phyloP scores from a whole-genome alignment of 2,113 vertebrate genomes.

The Tyrannus savana region DNA sequence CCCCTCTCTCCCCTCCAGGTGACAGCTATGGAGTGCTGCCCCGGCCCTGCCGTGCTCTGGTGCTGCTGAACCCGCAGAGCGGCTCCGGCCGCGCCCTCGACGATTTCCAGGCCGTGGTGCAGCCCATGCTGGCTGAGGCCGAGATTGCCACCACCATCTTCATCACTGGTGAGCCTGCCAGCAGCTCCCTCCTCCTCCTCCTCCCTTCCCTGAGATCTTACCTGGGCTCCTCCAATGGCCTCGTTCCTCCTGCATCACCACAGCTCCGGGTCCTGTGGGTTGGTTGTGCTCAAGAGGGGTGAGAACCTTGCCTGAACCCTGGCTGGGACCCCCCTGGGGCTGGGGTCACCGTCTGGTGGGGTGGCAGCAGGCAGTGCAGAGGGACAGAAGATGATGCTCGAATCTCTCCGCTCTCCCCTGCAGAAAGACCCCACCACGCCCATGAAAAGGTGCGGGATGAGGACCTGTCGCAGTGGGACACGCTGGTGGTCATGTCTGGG shows the following conservation, averaged over 20 bases:
- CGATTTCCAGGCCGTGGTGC: slow-evolving; percentile 43
- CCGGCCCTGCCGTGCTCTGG: slow-evolving; percentile 11
- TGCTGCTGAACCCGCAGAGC: slow-evolving; percentile 54
- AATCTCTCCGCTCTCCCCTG: fast-evolving
- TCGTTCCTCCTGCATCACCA: fast-evolving
- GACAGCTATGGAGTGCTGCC: slow-evolving; percentile 59
- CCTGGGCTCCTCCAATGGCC: background rate
- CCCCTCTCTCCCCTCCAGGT: background rate
- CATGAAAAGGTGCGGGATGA: slow-evolving; percentile 56
- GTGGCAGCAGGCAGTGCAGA: background rate
- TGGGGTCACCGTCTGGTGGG: background rate
- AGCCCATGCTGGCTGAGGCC: slow-evolving; percentile 57
- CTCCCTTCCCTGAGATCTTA: background rate
- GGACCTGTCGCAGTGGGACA: slow-evolving; percentile 57
- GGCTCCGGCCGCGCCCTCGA: background rate
- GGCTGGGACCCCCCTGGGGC: background rate
- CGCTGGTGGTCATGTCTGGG: slow-evolving; percentile 45
- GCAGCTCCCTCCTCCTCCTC: background rate
- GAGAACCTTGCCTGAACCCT: background rate
- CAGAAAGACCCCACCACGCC: slow-evolving; percentile 32
- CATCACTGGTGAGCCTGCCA: background rate
- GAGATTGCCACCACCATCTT: slow-evolving; percentile 48
- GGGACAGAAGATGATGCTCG: fast-evolving
- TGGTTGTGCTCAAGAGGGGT: background rate
- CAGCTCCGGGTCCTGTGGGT: background rate